Base-by-base conservation (phyloP, 2,797 vertebrate genomes). In the Pagetopsis macropterus region DNA sequence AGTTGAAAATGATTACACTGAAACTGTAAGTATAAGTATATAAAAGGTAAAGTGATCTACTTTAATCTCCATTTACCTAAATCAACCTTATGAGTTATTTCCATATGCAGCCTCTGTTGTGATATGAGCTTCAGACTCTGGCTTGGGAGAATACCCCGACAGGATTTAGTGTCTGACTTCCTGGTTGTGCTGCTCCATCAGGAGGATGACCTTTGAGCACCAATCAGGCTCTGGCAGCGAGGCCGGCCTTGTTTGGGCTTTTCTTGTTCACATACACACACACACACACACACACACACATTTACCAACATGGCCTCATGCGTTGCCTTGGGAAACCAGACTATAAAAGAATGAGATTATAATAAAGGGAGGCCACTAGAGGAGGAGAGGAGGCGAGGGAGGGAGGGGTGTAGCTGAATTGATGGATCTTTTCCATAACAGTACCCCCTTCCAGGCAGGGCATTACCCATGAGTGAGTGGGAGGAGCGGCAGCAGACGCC, bases 281-380 rank as follows among this genome's bases (percentile, higher is more conserved):
- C n/a, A n/a, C n/a, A n/a, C n/a, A n/a, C n/a, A n/a, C n/a, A n/a
- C 33, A 37, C 33, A 37, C 1, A 37, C 33, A 37, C 33, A 37
- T 70, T 75, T 83, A 87, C 88, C 81, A 86, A 88, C 88, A 69
- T 10, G 75, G 88, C 79, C 87, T 87, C 70, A 59, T 69, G 82
- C 63, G 91, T 94, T 94, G 89, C 92, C 88, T 67, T 75, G 90
- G 92, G 93, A 88, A 86, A 95, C 94, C 79, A 70, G 76, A 88
- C 86, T 70, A 87, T 86, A 82, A 91, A 92, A 91, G 91, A 91
- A 87, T 62, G 62, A 79, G 91, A 91, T 91, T 89, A 93, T 85
- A 87, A 91, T 78, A 51, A 54, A 86, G 71, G 72, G 83, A 85
- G 89, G 82, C 78, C 78, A 16, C 67, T 45, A 45, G 60, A 76